Conservation (phyloP, 2,113 vertebrate genomes). For the Balaenoptera acutorostrata region DNA sequence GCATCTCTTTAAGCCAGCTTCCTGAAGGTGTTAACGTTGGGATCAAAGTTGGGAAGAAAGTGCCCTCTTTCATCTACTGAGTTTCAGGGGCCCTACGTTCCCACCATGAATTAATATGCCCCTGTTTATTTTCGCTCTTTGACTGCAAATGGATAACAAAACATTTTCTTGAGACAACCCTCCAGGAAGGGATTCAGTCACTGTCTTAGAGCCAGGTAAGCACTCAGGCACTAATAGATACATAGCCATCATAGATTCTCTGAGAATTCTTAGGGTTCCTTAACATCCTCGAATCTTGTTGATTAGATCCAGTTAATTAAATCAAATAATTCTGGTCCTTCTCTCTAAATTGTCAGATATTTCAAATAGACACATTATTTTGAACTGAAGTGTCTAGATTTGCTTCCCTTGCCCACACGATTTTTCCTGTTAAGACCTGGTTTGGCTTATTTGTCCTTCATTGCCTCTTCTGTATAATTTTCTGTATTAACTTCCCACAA, state of each 20-base stretch:
- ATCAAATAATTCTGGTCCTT: background rate
- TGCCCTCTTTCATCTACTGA: background rate
- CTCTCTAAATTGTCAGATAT: background rate
- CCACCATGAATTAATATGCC: background rate
- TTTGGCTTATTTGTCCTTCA: too few relatives aligned
- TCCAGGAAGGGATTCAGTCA: background rate
- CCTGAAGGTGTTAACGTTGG: slow-evolving; percentile 33
- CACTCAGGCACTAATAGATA: background rate
- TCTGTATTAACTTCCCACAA: background rate
- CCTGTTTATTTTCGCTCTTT: background rate
- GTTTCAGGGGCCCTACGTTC: background rate
- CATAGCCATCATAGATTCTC: background rate
- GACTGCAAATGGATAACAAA: background rate
- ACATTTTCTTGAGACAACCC: background rate
- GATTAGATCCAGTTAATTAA: background rate
- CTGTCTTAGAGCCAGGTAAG: background rate
- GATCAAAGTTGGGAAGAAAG: background rate
- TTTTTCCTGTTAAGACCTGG: background rate
- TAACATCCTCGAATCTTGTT: background rate
- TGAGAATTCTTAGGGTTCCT: background rate
- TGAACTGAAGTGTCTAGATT: background rate
- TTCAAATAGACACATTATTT: background rate
- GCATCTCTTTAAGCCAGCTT: slow-evolving; percentile 30
- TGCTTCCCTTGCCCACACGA: rapidly evolving
- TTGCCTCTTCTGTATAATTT: background rate